Evolutionary conservation across 2,888 invertebrate species (phyloP), one percentile per base, ranked within the genome.

Genomic region (Ectemnius continuus): DNA sequence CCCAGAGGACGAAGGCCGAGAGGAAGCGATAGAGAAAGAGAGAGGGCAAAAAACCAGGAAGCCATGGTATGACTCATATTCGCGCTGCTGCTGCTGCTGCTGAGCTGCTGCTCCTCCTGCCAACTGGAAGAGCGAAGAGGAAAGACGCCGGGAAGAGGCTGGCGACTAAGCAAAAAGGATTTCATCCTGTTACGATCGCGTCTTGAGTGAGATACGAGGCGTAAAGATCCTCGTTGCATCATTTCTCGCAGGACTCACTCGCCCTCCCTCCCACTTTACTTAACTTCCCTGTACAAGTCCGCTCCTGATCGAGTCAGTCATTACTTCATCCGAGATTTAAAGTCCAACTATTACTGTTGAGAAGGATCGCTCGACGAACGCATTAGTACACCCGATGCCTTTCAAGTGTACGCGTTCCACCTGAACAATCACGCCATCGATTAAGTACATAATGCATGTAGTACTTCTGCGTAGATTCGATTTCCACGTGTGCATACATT

Each of bases 151-250:
- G 14, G 56, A 62, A 20, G 14, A 2, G 11, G 63, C 52, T 48
- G 57, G 23, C 28, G 52, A 64, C 8, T 28, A 28, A 46, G 57
- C 8, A 58, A 18, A 20, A 62, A 18, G 36, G 61, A 67, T 47
- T n/a, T 36, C 18, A 16, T 26, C n/a, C 45, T 28, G 48, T 23
- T 45, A 36, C 26, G 47, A 58, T 61, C 56, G 45, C 11, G 61
- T 26, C 16, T 23, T 46, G 56, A 56, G 60, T 20, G 4, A 45
- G 62, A 70, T 57, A 58, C 73, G 70, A 73, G 64, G 61, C 71
- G 70, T 73, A 64, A 61, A 64, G 76, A 79, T 75, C 67, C 65
- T 70, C 71, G 76, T 74, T 78, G 67, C 74, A 58, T 69, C 65
- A 64, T 36, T 75, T 78, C 73, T 61, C 73, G 67, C 61, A 69